Conservation (phyloP, 2,888 invertebrate genomes). For the Andrena bicolor region DNA sequence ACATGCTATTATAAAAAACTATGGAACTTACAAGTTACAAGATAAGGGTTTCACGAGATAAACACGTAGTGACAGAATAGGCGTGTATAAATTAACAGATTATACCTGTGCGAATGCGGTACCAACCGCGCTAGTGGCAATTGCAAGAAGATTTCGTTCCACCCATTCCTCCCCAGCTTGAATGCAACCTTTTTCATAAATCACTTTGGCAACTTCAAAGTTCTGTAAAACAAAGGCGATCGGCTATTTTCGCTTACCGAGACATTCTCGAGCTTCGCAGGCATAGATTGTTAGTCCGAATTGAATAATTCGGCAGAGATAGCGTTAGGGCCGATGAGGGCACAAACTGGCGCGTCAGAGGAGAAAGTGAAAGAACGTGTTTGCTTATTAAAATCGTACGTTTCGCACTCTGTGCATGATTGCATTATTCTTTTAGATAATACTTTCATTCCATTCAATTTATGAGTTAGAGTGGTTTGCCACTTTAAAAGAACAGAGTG, state of each 20-base stretch:
- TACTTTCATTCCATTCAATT: too few species aligned
- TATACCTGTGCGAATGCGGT: conserved; percentile 97
- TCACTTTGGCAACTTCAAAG: conserved; percentile 92
- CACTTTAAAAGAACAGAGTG: too few species aligned
- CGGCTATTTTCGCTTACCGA: conserved; percentile 62
- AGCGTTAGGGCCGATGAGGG: not conserved
- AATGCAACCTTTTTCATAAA: conserved; percentile 97
- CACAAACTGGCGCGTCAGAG: too few species aligned
- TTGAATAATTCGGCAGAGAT: conserved; percentile 11
- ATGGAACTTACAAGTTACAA: not conserved
- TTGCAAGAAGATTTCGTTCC: conserved; percentile 96
- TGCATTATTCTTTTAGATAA: too few species aligned
- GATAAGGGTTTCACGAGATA: not conserved
- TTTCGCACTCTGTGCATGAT: too few species aligned
- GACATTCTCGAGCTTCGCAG: conserved; percentile 26
- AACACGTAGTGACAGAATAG: not conserved
- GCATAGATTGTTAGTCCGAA: conserved; percentile 48
- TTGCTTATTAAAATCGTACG: too few species aligned
- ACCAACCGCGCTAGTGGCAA: conserved; percentile 95
- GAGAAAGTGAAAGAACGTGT: too few species aligned
- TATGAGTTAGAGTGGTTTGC: too few species aligned
- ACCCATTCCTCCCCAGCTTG: conserved; percentile 98
- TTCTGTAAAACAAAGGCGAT: conserved; percentile 86
- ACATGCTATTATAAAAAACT: too few species aligned
- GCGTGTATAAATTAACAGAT: conserved; percentile 20